phyloP scores from a whole-genome alignment of 2,797 vertebrate genomes.

The Yasuhikotakia modesta region DNA sequence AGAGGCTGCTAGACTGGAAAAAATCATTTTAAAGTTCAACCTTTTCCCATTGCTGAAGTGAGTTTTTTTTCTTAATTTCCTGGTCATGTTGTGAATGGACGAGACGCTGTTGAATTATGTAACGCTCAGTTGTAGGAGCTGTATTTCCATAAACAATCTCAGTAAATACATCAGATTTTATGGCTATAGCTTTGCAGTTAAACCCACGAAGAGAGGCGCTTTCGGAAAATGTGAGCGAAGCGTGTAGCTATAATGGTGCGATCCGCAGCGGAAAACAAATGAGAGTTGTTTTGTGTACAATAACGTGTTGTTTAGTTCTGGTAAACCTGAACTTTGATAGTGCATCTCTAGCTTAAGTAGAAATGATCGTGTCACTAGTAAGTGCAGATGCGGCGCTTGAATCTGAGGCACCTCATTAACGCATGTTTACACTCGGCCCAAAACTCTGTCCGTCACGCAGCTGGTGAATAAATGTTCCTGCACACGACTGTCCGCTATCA shows the following conservation, averaged over 20 bases:
- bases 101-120: conserved; percentile 5
- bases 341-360: conserved; percentile 29
- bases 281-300: conserved; percentile 20
- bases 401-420: conserved; percentile 47
- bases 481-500: conserved; percentile 63
- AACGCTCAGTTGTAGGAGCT: neutral
- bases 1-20: neutral
- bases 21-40: neutral
- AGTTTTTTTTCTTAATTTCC: neutral
- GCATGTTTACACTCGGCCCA: conserved; percentile 63
- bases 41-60: neutral
- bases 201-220: neutral
- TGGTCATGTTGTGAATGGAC: neutral
- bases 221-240: neutral
- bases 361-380: conserved; percentile 9
- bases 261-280: conserved; percentile 15
- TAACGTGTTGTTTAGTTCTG: conserved; percentile 16
- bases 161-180: neutral
- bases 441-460: conserved; percentile 65
- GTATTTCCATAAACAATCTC: neutral
- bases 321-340: conserved; percentile 26
- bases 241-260: neutral
- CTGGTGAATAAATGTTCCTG: conserved; percentile 44
- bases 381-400: conserved; percentile 49
- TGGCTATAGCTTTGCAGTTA: neutral